Evolutionary conservation across 2,113 vertebrate genomes (phyloP).

Genomic region (Sylvietta virens): DNA sequence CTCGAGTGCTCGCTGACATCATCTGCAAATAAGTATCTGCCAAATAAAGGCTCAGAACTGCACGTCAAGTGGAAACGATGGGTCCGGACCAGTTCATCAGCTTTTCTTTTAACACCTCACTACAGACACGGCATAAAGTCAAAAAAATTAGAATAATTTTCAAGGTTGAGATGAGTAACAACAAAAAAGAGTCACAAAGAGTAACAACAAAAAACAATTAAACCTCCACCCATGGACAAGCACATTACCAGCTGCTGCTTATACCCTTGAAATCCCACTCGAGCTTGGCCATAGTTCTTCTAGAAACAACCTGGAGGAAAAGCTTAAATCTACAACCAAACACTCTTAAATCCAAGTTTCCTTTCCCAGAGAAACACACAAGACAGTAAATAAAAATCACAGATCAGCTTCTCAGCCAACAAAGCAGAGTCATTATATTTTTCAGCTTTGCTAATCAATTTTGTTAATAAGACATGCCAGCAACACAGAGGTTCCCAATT

Average conservation of each 20-base stretch:
- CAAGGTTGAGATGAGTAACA: neutral
- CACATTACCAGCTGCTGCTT: neutral
- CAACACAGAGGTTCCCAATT: neutral
- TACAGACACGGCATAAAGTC: neutral
- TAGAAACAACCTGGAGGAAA: neutral
- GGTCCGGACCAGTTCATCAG: neutral
- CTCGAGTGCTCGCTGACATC: neutral
- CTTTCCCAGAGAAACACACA: neutral
- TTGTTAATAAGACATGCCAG: neutral
- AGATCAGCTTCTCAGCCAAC: neutral
- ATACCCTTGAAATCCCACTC: neutral
- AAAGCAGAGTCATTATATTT: neutral
- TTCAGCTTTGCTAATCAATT: neutral
- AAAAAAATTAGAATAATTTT: neutral
- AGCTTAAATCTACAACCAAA: neutral
- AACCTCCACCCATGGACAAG: neutral
- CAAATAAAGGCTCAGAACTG: neutral
- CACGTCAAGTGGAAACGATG: neutral
- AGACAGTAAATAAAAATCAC: neutral
- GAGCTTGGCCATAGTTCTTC: neutral
- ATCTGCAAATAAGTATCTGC: neutral
- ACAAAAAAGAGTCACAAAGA: neutral
- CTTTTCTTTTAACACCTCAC: neutral
- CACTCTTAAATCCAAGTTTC: neutral
- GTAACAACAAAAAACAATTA: neutral